Evolutionary conservation across 2,113 vertebrate genomes (phyloP), one percentile per base, ranked within the genome.

Genomic region (Pluvialis apricaria): DNA sequence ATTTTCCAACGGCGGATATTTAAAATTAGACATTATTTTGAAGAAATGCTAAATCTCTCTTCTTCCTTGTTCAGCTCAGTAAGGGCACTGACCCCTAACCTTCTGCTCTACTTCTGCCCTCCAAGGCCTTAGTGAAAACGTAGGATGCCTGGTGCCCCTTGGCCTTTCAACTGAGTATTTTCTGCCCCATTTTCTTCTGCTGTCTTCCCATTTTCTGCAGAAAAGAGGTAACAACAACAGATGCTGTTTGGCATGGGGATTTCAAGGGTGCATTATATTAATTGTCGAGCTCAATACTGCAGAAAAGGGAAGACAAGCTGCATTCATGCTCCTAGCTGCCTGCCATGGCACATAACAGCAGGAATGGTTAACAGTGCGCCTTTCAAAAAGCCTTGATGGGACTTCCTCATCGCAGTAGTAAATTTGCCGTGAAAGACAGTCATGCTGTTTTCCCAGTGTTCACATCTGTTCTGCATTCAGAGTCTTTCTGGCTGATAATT

Each of bases 181-280:
- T 76, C 69, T 96, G 95, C 91, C 77, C 86, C 64, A 51, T 64
- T 94, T 90, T 94, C 79, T 88, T 87, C 58, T 61, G 57, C 49
- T 15, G 22, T 69, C 77, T 79, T 76, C 70, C 75, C 12, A 1
- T 68, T 79, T 79, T 29, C 66, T 31, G 26, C 57, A 68, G 76
- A 55, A 51, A 72, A 19, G 42, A 92, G 95, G 83, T 29, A 64
- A 88, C 58, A 45, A 44, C 72, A 45, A 28, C 94, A 93, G 95
- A 75, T 71, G 92, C 80, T 87, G 72, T 58, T 84, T 70, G 47
- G 49, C 29, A 1, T 4, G 11, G 58, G 71, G 73, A 57, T 92
- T 94, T 79, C 77, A 76, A 49, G 86, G 47, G 36, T 76, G 71
- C 51, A 8, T 76, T 61, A 13, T 13, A 49, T 64, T 81, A 84